A percentile compares a stretch with the other conserved stretches of the same genome.
These are phyloP conservation scores for Cryptotis parvus DNA, from an alignment of 2,113 vertebrate genomes.

Conservation along the genomic window DNA sequence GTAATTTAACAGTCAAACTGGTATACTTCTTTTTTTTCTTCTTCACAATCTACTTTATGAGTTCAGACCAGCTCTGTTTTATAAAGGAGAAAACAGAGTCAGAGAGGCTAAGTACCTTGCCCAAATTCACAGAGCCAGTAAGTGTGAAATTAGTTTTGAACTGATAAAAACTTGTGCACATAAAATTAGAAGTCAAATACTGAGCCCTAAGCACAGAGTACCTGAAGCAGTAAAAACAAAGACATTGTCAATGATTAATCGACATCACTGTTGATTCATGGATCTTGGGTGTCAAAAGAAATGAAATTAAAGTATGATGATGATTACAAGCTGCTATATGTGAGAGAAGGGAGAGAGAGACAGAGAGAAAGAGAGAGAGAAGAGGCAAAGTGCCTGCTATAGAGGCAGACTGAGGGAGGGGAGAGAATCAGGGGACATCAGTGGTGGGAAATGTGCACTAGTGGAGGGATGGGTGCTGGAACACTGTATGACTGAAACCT, in stretches of 20 bases:
- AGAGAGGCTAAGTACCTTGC: slow-evolving; percentile 4
- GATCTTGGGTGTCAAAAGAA: not conserved
- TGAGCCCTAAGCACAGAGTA: not conserved
- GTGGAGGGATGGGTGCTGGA: no score
- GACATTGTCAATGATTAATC: slow-evolving; percentile 2
- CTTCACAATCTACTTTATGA: not conserved
- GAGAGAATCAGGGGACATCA: no score
- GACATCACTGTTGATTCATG: not conserved
- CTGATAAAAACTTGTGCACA: not conserved
- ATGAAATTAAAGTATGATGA: slow-evolving; percentile 30
- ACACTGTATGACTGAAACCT: no score
- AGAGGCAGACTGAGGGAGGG: no score
- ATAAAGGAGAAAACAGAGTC: slow-evolving; percentile 44
- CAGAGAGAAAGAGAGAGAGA: no score
- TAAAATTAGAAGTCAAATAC: not conserved
- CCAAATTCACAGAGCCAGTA: not conserved
- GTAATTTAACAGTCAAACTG: not conserved
- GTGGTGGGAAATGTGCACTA: no score
- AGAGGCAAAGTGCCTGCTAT: no score
- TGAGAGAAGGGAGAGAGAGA: no score
- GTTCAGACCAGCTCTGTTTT: slow-evolving; percentile 36
- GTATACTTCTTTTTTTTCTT: not conserved
- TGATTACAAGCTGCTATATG: no score
- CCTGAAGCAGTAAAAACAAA: slow-evolving; percentile 17
- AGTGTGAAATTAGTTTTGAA: not conserved